phyloP scores from a whole-genome alignment of 1,140 invertebrate genomes.

The Mya arenaria region DNA sequence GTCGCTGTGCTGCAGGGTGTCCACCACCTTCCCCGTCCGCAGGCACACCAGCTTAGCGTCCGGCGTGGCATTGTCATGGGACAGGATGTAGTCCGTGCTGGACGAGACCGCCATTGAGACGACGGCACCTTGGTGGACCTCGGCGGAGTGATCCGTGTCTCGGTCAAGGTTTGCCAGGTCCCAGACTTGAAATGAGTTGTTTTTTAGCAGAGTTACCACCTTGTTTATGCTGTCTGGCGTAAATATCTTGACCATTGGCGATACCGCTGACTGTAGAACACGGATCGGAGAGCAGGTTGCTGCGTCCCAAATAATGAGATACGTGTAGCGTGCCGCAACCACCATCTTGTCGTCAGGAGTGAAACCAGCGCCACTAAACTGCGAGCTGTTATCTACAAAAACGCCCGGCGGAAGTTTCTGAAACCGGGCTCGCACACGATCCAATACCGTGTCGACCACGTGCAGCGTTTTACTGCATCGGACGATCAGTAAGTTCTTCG shows the following conservation, averaged over 20 bases:
- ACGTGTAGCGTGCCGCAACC: conserved; percentile 71
- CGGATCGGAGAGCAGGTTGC: conserved; percentile 67
- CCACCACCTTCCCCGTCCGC: conserved; percentile 61
- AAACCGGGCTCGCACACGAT: conserved; percentile 59
- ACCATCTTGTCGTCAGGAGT: conserved; percentile 69
- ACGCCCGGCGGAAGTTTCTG: conserved; percentile 66
- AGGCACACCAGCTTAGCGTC: conserved; percentile 69
- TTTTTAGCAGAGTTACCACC: conserved; percentile 67
- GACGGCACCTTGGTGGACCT: conserved; percentile 66
- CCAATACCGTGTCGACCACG: conserved; percentile 60
- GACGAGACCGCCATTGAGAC: conserved; percentile 59
- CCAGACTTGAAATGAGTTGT: conserved; percentile 77
- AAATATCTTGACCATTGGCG: conserved; percentile 66
- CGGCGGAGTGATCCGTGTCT: conserved; percentile 66
- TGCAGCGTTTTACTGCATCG: conserved; percentile 64
- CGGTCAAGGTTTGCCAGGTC: conserved; percentile 73
- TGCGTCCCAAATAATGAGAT: conserved; percentile 73
- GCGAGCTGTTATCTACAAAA: conserved; percentile 66
- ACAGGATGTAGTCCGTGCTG: conserved; percentile 55
- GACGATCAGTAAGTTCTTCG: conserved; percentile 67
- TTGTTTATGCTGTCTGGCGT: conserved; percentile 71
- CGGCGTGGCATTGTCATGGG: conserved; percentile 54
- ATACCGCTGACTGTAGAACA: conserved; percentile 67
- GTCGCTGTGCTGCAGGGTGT: conserved; percentile 65
- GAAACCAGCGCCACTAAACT: conserved; percentile 73